phyloP scores from a whole-genome alignment of 2,888 invertebrate species.

The Zygaena filipendulae region DNA sequence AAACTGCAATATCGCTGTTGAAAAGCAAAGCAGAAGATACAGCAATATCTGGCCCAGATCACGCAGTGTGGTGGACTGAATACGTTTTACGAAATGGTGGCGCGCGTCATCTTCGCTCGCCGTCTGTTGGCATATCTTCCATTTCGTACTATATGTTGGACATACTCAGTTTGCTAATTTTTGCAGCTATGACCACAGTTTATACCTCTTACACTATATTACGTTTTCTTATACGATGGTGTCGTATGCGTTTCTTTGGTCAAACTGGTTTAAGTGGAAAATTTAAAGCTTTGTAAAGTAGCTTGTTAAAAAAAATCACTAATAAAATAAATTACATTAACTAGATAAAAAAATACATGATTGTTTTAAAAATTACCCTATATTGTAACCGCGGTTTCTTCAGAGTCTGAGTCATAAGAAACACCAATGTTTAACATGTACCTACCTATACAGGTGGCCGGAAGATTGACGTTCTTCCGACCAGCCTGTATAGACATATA shows the following conservation, averaged over 20 bases:
- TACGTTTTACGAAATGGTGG: slow-evolving; percentile 56
- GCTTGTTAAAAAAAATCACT: slow-evolving; percentile 1
- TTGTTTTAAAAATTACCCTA: neutral
- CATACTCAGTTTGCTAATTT: slow-evolving; percentile 24
- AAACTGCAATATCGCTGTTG: slow-evolving; percentile 31
- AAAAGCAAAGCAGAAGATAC: slow-evolving; percentile 32
- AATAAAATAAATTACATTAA: neutral
- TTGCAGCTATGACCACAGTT: slow-evolving; percentile 17
- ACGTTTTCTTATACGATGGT: slow-evolving; percentile 22
- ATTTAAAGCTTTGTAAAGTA: slow-evolving; percentile 40
- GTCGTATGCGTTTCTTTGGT: slow-evolving; percentile 25
- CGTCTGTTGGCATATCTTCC: slow-evolving; percentile 39
- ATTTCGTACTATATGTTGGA: slow-evolving; percentile 50
- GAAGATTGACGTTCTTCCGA: too few species aligned
- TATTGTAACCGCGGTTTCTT: too few species aligned
- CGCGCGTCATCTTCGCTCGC: slow-evolving; percentile 48
- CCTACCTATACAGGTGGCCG: too few species aligned
- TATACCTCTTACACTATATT: slow-evolving; percentile 23
- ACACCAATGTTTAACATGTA: too few species aligned
- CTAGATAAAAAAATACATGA: neutral
- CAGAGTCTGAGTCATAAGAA: too few species aligned
- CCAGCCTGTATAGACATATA: too few species aligned
- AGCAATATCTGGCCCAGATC: slow-evolving; percentile 48
- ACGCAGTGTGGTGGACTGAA: slow-evolving; percentile 64
- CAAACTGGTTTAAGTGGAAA: slow-evolving; percentile 28